These are phyloP conservation scores for Cosmia pyralina DNA, from an alignment of 2,888 invertebrate genomes.

Conservation along the genomic window DNA sequence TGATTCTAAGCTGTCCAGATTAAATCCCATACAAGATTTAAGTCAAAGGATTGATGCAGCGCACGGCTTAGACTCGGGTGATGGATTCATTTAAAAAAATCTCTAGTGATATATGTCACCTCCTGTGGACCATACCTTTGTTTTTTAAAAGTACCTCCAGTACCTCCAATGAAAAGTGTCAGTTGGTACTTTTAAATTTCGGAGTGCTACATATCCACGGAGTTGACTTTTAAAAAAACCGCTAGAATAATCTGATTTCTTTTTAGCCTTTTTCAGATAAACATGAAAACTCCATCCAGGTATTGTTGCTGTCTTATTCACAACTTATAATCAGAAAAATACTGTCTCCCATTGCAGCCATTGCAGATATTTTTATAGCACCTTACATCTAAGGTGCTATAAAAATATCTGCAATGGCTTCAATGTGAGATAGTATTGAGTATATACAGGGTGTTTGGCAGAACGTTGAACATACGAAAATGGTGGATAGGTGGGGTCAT, in stretches of 20 bases:
- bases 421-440: too few relatives aligned
- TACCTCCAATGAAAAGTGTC: slow-evolving; percentile 14
- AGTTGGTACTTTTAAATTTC: slow-evolving; percentile 4
- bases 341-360: too few relatives aligned
- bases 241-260: slow-evolving; percentile 1
- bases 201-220: slow-evolving; percentile 8
- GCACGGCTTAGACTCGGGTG: too few relatives aligned
- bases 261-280: slow-evolving; percentile 26
- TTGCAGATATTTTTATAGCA: too few relatives aligned
- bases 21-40: slow-evolving; percentile 1
- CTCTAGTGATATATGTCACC: neutral
- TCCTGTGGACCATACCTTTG: neutral
- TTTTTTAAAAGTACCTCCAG: neutral
- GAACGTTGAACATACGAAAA: too few relatives aligned
- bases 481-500: too few relatives aligned
- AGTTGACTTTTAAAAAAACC: slow-evolving; percentile 11
- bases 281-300: slow-evolving; percentile 55
- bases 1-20: neutral
- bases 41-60: neutral
- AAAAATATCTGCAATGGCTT: too few relatives aligned
- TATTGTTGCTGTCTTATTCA: slow-evolving; percentile 36
- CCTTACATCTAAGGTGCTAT: too few relatives aligned
- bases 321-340: slow-evolving; percentile 38
- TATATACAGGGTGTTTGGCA: too few relatives aligned
- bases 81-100: slow-evolving; percentile 2